phyloP scores from a whole-genome alignment of 2,888 invertebrate genomes.

The Diarsia mendica region DNA sequence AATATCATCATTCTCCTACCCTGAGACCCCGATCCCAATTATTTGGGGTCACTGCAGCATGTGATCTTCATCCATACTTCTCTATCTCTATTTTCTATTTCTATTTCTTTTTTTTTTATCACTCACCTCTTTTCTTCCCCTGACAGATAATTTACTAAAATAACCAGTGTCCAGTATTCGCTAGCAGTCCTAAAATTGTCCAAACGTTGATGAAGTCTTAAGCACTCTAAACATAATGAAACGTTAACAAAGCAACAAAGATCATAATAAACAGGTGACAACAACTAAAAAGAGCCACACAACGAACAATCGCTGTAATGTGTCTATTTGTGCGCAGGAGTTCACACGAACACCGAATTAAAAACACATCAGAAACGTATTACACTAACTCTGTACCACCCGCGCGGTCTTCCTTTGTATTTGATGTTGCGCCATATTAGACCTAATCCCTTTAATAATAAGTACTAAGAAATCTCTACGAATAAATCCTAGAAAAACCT shows the following conservation, averaged over 20 bases:
- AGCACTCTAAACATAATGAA: constrained; percentile 12
- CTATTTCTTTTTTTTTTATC: no score
- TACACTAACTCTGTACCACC: constrained; percentile 85
- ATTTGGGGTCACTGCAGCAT: background rate
- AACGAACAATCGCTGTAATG: constrained; percentile 77
- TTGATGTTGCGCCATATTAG: constrained; percentile 36
- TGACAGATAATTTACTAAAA: background rate
- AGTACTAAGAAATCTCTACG: constrained; percentile 39
- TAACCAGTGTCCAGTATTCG: background rate
- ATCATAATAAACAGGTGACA: constrained; percentile 65
- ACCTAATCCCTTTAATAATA: constrained; percentile 47
- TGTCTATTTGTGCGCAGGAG: constrained; percentile 86
- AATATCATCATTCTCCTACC: background rate
- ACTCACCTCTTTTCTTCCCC: background rate
- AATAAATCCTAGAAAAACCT: background rate
- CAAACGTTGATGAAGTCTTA: background rate
- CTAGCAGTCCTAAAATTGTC: background rate
- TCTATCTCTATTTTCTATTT: no score
- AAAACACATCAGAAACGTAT: constrained; percentile 89
- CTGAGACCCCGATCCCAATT: background rate
- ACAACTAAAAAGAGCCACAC: constrained; percentile 64
- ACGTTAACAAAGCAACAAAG: constrained; percentile 41
- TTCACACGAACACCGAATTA: constrained; percentile 88
- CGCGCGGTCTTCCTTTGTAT: constrained; percentile 64
- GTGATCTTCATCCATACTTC: background rate